These are phyloP conservation scores for Psittacara wagleri DNA, from an alignment of 2,113 vertebrate genomes.

Conservation along the genomic window DNA sequence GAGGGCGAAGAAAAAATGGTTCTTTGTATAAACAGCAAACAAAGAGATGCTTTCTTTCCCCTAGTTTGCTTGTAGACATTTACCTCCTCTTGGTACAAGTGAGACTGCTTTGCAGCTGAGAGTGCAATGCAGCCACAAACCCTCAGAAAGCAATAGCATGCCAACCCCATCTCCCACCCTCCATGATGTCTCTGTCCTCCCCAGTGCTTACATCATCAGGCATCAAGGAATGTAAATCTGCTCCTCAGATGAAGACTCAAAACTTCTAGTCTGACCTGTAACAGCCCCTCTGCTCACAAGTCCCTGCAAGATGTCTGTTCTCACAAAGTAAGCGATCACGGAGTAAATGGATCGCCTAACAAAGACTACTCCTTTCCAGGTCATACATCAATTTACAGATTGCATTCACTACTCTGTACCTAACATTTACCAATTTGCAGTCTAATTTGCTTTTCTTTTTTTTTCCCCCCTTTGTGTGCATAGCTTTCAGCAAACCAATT, in stretches of 20 bases:
- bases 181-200: rapidly evolving
- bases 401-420: not conserved
- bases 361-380: not conserved
- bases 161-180: not conserved
- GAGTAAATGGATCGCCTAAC: rapidly evolving
- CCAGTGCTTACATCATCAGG: not conserved
- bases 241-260: not conserved
- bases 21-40: conserved; percentile 31
- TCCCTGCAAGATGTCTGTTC: not conserved
- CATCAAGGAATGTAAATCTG: not conserved
- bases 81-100: not conserved
- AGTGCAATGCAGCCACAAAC: not conserved
- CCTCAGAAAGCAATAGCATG: not conserved
- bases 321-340: not conserved
- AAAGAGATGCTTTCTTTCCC: conserved; percentile 32
- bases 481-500: not conserved
- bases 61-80: not conserved
- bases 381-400: not conserved
- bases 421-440: not conserved
- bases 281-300: not conserved
- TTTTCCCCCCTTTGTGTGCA: rapidly evolving
- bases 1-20: not conserved
- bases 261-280: not conserved
- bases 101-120: not conserved
- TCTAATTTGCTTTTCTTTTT: not conserved